phyloP scores from a whole-genome alignment of 1,140 invertebrate genomes.

The Heliconius congener region DNA sequence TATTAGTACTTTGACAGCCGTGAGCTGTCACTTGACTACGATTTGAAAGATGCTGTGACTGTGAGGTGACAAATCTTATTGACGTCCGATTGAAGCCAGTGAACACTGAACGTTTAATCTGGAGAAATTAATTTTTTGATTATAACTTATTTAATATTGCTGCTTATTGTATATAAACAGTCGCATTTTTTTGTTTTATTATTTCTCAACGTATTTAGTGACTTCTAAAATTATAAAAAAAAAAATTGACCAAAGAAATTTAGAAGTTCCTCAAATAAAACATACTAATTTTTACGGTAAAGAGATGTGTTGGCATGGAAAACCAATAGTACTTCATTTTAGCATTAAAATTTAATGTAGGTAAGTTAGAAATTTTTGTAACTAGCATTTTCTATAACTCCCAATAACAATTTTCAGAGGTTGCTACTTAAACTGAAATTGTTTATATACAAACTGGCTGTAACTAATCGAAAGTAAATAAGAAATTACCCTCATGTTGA shows the following conservation, averaged over 20 bases:
- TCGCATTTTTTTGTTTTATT: background rate
- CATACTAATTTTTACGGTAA: slow-evolving; percentile 34
- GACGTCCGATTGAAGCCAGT: slow-evolving; percentile 4
- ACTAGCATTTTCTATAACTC: background rate
- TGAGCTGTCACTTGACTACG: background rate
- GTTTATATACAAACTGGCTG: background rate
- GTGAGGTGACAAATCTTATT: slow-evolving; percentile 4
- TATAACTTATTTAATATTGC: background rate
- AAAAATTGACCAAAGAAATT: background rate
- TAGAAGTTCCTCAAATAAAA: slow-evolving; percentile 25
- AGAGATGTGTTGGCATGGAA: slow-evolving; percentile 52
- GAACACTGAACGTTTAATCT: background rate
- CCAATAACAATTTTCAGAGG: background rate
- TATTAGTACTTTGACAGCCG: background rate
- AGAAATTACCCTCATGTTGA: background rate
- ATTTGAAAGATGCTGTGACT: slow-evolving; percentile 5
- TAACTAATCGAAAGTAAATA: background rate
- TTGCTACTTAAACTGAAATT: background rate
- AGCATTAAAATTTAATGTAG: slow-evolving; percentile 44
- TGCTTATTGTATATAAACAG: background rate
- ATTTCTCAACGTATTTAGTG: background rate
- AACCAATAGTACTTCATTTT: slow-evolving; percentile 27
- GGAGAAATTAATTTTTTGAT: background rate
- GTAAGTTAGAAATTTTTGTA: slow-evolving; percentile 33
- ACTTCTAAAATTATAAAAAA: background rate